Evolutionary conservation across 1,140 invertebrate species (phyloP).

Genomic region (Pectinophora gossypiella): DNA sequence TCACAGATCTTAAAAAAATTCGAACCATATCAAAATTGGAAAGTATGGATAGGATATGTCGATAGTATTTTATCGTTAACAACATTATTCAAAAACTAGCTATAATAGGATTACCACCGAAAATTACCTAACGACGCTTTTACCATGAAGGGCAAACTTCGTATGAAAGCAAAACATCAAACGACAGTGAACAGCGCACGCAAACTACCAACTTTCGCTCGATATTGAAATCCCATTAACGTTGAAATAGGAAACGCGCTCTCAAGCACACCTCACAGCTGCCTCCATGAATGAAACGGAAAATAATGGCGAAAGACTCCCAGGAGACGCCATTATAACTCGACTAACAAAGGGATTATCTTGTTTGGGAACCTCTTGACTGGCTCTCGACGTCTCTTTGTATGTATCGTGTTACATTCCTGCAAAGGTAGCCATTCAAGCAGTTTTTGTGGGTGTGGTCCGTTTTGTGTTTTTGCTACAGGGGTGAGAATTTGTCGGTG

Average conservation of each 20-base stretch:
- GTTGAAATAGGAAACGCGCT: constrained; percentile 58
- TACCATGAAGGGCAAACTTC: too few relatives aligned
- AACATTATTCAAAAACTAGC: too few relatives aligned
- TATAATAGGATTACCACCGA: too few relatives aligned
- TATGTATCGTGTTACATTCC: constrained; percentile 67
- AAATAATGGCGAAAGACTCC: constrained; percentile 62
- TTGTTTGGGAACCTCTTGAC: constrained; percentile 73
- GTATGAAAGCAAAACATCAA: background rate
- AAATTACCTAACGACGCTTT: too few relatives aligned
- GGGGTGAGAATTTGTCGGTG: constrained; percentile 48
- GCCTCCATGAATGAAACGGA: constrained; percentile 56
- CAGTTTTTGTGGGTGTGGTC: constrained; percentile 68
- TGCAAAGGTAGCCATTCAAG: constrained; percentile 49
- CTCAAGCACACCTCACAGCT: constrained; percentile 54
- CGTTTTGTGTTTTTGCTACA: constrained; percentile 47
- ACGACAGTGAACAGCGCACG: background rate
- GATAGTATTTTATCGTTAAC: too few relatives aligned
- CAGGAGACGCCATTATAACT: constrained; percentile 67
- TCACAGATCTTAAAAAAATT: too few relatives aligned
- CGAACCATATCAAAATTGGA: too few relatives aligned
- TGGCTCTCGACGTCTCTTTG: constrained; percentile 58
- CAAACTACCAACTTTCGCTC: constrained; percentile 3
- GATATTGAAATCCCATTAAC: constrained; percentile 49
- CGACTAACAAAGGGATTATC: constrained; percentile 73
- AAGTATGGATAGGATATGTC: too few relatives aligned